Evolutionary conservation across 2,113 vertebrate genomes (phyloP).

Genomic region (Anolis sagrei): DNA sequence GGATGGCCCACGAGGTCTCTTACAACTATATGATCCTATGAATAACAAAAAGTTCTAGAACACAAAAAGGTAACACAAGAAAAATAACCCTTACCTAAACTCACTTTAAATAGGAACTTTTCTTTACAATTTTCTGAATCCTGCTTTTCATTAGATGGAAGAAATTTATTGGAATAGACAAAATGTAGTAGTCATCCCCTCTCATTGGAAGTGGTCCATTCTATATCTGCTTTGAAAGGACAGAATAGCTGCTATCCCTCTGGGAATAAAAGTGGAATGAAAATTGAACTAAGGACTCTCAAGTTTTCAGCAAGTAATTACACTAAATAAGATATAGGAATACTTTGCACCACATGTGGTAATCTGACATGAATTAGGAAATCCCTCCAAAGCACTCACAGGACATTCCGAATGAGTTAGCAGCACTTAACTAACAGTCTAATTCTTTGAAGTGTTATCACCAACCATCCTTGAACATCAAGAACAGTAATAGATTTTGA

Average conservation of each 20-base stretch:
- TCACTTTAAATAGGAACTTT: not conserved
- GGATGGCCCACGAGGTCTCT: too few species aligned
- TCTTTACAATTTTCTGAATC: not conserved
- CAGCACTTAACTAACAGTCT: slow-evolving; percentile 14
- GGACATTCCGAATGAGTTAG: slow-evolving; percentile 12
- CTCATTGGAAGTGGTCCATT: not conserved
- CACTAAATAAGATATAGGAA: not conserved
- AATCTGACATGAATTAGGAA: slow-evolving; percentile 1
- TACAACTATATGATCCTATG: too few species aligned
- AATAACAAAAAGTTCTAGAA: too few species aligned
- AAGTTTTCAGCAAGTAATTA: not conserved
- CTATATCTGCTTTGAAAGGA: not conserved
- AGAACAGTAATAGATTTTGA: not conserved
- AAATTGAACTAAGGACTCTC: not conserved
- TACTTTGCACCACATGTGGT: slow-evolving; percentile 20
- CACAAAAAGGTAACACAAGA: not conserved
- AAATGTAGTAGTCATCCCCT: not conserved
- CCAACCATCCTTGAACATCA: slow-evolving; percentile 2
- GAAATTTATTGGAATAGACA: not conserved
- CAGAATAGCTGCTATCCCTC: not conserved
- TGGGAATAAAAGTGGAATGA: not conserved
- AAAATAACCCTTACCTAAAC: not conserved
- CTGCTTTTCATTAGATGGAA: not conserved
- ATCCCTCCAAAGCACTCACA: slow-evolving; percentile 21
- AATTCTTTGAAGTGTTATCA: slow-evolving; percentile 29